phyloP scores from a whole-genome alignment of 1,140 invertebrate genomes.

The Panagrolaimus sp. region DNA sequence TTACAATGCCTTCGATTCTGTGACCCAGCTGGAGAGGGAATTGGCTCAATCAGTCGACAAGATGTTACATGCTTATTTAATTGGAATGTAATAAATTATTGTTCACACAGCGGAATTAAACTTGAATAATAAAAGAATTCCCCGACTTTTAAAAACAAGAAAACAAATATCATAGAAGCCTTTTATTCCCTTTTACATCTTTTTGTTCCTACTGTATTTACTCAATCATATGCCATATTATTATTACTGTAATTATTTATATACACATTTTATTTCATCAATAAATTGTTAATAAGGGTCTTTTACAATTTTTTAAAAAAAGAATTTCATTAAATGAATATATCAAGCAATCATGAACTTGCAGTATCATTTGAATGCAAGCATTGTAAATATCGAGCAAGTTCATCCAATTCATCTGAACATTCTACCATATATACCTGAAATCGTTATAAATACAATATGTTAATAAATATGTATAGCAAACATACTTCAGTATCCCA shows the following conservation, averaged over 20 bases:
- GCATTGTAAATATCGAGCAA: neutral
- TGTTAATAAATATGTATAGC: too few species aligned
- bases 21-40: slow-evolving; percentile 44
- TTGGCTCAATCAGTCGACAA: slow-evolving; percentile 34
- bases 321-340: too few species aligned
- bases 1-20: slow-evolving; percentile 47
- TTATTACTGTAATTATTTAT: too few species aligned
- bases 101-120: slow-evolving; percentile 45
- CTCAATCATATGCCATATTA: too few species aligned
- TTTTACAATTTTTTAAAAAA: too few species aligned
- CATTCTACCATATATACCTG: slow-evolving; percentile 1
- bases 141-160: neutral
- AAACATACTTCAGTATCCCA: neutral
- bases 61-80: slow-evolving; percentile 47
- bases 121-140: slow-evolving; percentile 35
- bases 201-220: too few species aligned
- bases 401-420: neutral
- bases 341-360: too few species aligned
- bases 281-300: too few species aligned
- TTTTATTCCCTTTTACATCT: too few species aligned
- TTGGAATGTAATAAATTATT: slow-evolving; percentile 50
- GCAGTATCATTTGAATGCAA: too few species aligned
- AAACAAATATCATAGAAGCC: neutral
- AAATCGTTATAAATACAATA: neutral
- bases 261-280: too few species aligned